Evolutionary conservation across 2,113 vertebrate species (phyloP), one percentile per base, ranked within the genome.

Genomic region (Glaucidium brasilianum): DNA sequence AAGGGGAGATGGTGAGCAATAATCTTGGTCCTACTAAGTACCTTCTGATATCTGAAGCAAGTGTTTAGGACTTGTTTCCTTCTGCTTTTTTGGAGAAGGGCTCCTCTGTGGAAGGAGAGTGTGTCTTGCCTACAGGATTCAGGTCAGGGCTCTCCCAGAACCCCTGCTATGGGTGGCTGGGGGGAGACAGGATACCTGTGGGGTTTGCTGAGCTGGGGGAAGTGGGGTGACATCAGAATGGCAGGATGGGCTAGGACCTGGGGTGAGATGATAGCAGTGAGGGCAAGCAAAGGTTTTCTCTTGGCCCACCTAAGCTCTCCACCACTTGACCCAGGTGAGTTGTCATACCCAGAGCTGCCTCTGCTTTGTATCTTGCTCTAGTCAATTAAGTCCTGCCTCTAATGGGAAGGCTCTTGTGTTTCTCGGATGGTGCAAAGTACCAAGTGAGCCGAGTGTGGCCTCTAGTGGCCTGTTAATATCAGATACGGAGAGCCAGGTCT

Each of bases 381-480:
- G 25, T 19, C 43, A 53, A 5, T 18, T 18, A 37, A 74, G 18
- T 26, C 25, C 16, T 41, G 26, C 20, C 50, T 73, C 11, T 37
- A 14, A 14, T 4, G 13, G 16, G 10, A 69, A 89, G 39, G 12
- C 9, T 77, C 60, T 29, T 34, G 8, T 63, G 32, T 63, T 6
- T 35, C 47, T 86, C 16, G 2, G 13, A 22, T 2, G 6, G 10
- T 11, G 8, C 23, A 86, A 41, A 53, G 50, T 37, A 73, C 72
- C 80, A 47, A 27, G 39, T 45, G 92, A 95, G 55, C 83, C 23
- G 63, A 67, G 81, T 81, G 78, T 98, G 97, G 85, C 95, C 97
- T 95, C 98, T 97, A 94, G 97, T 92, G 96, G 96, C 35, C 37
- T 74, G 5, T 76, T 62, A 32, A 19, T 35, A 56, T 59, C 85